A percentile compares a stretch with the other conserved stretches of the same genome.
These are phyloP conservation scores for Clinocottus analis DNA, from an alignment of 2,113 vertebrate genomes.

Conservation along the genomic window DNA sequence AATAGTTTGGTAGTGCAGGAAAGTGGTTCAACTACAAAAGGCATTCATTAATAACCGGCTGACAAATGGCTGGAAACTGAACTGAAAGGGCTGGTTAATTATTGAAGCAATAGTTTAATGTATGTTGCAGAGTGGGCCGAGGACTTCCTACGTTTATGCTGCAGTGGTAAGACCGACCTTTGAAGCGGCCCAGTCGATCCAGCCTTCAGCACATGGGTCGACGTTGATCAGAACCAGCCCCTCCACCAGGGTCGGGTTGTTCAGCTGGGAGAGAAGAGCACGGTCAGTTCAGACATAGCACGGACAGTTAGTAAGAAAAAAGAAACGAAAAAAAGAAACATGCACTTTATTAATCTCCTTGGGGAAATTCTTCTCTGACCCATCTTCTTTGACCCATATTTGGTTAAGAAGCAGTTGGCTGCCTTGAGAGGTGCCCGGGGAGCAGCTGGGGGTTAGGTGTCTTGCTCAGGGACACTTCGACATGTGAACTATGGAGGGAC, in stretches of 20 bases:
- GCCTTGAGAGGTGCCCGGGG: too few relatives aligned
- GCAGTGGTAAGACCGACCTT: conserved; percentile 83
- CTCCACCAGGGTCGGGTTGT: conserved; percentile 90
- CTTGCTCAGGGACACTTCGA: too few relatives aligned
- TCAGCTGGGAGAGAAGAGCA: conserved; percentile 84
- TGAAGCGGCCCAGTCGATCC: conserved; percentile 98
- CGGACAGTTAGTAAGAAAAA: too few relatives aligned
- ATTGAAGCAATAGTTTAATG: conserved; percentile 17
- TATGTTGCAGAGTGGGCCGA: background rate
- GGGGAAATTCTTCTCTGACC: too few relatives aligned
- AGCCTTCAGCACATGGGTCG: conserved; percentile 96
- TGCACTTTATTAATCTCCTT: too few relatives aligned
- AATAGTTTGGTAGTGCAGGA: background rate
- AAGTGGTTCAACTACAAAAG: background rate
- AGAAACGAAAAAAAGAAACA: too few relatives aligned
- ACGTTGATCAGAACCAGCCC: conserved; percentile 96
- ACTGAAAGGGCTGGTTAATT: conserved; percentile 30
- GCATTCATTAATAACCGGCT: conserved; percentile 12
- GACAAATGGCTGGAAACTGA: conserved; percentile 1
- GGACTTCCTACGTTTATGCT: background rate
- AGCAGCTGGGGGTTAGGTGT: too few relatives aligned
- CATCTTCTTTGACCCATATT: too few relatives aligned
- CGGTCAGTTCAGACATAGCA: background rate
- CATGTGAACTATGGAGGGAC: too few relatives aligned
- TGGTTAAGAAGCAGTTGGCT: too few relatives aligned